A percentile compares a stretch with the other conserved stretches of the same genome.
Conservation (phyloP, 2,888 invertebrate genomes). For the Saturnia pavonia region DNA sequence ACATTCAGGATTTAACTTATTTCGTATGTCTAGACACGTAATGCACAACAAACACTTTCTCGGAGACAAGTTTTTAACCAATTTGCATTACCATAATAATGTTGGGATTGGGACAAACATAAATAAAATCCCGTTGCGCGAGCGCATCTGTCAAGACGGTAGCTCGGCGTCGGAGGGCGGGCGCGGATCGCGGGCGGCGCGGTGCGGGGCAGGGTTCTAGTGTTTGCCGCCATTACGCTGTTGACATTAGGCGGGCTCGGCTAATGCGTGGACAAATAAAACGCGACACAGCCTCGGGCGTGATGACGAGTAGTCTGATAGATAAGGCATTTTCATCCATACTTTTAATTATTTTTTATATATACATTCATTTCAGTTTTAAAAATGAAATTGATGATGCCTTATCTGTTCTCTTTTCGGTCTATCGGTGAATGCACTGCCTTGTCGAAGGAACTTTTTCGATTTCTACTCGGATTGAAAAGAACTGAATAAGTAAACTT, state of each 20-base stretch:
- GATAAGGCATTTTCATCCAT: background rate
- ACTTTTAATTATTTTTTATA: background rate
- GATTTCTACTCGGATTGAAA: no score
- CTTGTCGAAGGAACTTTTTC: no score
- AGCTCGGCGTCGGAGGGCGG: conserved; percentile 35
- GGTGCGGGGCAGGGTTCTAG: conserved; percentile 33
- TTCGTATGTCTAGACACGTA: background rate
- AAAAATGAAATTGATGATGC: no score
- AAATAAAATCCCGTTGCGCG: conserved; percentile 8
- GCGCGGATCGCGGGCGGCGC: conserved; percentile 24
- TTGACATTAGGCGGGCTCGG: conserved; percentile 63
- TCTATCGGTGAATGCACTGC: no score
- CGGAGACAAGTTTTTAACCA: conserved; percentile 6
- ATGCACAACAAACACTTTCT: conserved; percentile 1
- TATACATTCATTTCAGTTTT: no score
- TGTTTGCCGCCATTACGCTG: conserved; percentile 77
- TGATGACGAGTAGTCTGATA: background rate
- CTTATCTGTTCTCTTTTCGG: no score
- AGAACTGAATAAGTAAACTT: no score
- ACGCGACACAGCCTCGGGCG: conserved; percentile 10
- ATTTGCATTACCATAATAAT: conserved; percentile 4
- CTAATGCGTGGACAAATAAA: conserved; percentile 78
- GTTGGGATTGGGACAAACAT: conserved; percentile 1
- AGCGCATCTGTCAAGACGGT: conserved; percentile 39
- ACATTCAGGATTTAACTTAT: background rate